A percentile compares a stretch with the other conserved stretches of the same genome.
phyloP scores from a whole-genome alignment of 2,888 invertebrate species.

The Carterocephalus palaemon region DNA sequence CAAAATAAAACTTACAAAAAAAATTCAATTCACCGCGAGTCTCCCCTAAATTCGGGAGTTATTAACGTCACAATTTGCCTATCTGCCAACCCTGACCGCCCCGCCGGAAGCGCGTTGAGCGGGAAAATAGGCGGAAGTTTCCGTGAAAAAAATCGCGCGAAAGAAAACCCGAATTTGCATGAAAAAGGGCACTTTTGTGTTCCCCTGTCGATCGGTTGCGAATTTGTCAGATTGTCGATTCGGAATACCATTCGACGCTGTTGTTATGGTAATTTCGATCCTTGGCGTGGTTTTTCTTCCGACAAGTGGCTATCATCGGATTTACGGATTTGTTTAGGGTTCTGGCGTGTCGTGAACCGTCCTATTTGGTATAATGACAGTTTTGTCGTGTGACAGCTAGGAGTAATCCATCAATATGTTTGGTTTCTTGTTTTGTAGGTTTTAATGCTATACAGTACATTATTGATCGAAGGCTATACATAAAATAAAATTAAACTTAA shows the following conservation, averaged over 20 bases:
- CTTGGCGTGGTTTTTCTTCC: slow-evolving; percentile 25
- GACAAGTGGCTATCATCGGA: slow-evolving; percentile 22
- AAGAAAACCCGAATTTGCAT: slow-evolving; percentile 73
- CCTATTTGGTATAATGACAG: too few relatives aligned
- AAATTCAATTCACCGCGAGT: slow-evolving; percentile 4
- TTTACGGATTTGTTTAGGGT: slow-evolving; percentile 18
- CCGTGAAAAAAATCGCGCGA: slow-evolving; percentile 55
- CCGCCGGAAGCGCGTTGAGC: slow-evolving; percentile 70
- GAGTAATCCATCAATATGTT: too few relatives aligned
- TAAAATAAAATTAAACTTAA: too few relatives aligned
- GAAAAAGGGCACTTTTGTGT: slow-evolving; percentile 72
- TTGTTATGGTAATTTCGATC: slow-evolving; percentile 69
- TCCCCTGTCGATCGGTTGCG: slow-evolving; percentile 66
- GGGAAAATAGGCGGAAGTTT: slow-evolving; percentile 78
- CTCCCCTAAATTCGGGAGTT: slow-evolving; percentile 12
- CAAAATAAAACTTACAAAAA: slow-evolving; percentile 1
- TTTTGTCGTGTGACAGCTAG: too few relatives aligned
- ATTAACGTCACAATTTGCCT: slow-evolving; percentile 13
- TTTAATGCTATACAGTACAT: too few relatives aligned
- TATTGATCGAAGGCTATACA: too few relatives aligned
- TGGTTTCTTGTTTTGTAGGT: too few relatives aligned
- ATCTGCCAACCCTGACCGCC: slow-evolving; percentile 45
- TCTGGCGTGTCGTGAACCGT: slow-evolving; percentile 11
- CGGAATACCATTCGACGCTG: slow-evolving; percentile 60
- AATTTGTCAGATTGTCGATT: slow-evolving; percentile 76